Base-by-base conservation (phyloP, 2,113 vertebrate genomes). In the Melanotaenia duboulayi region DNA sequence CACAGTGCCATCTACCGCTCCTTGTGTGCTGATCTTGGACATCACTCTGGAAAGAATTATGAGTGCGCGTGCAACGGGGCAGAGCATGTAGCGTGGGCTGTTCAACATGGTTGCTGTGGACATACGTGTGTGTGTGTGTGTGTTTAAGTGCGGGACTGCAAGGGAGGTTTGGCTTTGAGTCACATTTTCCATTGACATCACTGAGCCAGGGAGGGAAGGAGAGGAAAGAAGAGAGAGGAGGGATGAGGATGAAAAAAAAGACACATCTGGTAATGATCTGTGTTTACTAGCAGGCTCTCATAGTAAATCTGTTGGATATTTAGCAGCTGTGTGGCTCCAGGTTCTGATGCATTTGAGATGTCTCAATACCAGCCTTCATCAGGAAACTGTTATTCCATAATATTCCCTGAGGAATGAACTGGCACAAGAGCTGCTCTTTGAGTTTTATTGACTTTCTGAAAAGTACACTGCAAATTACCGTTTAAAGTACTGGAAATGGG, bases 161-260 rank as follows among this genome's bases (percentile, higher is more conserved):
- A 28, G 19, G 22, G 56, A 85, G 54, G 64, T n/a, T 79, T 89
- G 85, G 76, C 82, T 61, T 58, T 49, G 25, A 86, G 76, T 91
- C 85, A 89, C 32, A 81, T 62, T 92, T 93, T 93, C 93, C 94
- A 94, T 77, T 94, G 92, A 95, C 92, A 84, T 93, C 93, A 94
- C 87, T 25, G 59, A 69, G 77, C 59, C 32, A 48, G 51, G 40
- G 68, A 77, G 70, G 81, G 87, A 68, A 78, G 71, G 75, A 71
- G 62, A 57, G 44, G 37, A 12, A 60, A 37, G 51, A 11, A n/a
- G 49, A 42, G n/a, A 25, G 28, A 23, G 61, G 64, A 59, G 42
- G 39, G 48, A 55, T 39, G 32, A 51, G 62, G 51, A 54, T 35
- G 70, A 46, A 23, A 40, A n/a, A 56, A 13, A 64, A 49, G 35